Evolutionary conservation across 2,113 vertebrate genomes (phyloP).

Genomic region (Romanogobio albipinnatus): DNA sequence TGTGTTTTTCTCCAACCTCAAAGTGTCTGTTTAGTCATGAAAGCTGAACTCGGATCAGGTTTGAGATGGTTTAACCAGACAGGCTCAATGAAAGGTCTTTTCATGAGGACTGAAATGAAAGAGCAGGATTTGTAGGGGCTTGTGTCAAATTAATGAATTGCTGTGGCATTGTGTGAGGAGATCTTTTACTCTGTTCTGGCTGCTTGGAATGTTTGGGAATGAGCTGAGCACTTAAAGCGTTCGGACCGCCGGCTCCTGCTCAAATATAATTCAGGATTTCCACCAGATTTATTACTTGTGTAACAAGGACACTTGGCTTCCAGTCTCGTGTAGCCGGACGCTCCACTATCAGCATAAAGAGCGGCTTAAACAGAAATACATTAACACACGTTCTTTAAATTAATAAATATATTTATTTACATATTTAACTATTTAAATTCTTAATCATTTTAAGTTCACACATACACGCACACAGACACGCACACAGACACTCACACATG

Average conservation of each 20-base stretch:
- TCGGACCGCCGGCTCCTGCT: not conserved
- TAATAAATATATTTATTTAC: no score
- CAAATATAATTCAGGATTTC: slow-evolving; percentile 18
- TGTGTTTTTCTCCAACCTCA: not conserved
- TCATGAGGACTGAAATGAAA: slow-evolving; percentile 5
- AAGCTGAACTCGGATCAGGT: not conserved
- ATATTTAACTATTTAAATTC: no score
- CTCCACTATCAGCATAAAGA: not conserved
- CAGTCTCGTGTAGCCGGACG: not conserved
- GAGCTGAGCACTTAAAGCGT: not conserved
- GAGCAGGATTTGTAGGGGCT: slow-evolving; percentile 13
- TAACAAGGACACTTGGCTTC: not conserved
- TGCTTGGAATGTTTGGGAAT: slow-evolving; percentile 1
- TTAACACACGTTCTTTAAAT: no score
- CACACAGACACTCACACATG: no score
- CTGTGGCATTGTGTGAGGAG: not conserved
- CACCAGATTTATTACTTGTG: not conserved
- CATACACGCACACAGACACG: no score
- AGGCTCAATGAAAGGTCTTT: slow-evolving; percentile 3
- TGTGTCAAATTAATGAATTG: not conserved
- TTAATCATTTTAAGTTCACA: no score
- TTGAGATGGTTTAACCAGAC: not conserved
- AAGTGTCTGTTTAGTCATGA: not conserved
- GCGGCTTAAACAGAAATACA: no score
- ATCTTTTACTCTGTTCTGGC: slow-evolving; percentile 7